Conservation (phyloP, 1,140 invertebrate species). For the Ceratina calcarata region DNA sequence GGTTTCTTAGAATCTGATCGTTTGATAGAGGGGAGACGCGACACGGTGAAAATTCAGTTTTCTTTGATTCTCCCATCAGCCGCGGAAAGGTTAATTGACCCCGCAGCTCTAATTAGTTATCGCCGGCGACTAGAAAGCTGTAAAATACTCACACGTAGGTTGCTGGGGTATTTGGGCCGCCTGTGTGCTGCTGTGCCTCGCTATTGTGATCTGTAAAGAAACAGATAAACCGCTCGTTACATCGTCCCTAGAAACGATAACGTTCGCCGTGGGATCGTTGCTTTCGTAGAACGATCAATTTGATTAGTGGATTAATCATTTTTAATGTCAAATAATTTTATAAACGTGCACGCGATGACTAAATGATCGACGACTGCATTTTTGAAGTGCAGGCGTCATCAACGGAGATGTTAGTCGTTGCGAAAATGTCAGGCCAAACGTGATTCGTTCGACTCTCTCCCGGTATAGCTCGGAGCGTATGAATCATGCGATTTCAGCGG, state of each 20-base stretch:
- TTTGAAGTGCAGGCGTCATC: slow-evolving; percentile 46
- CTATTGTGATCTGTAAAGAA: slow-evolving; percentile 75
- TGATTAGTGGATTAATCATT: too few species aligned
- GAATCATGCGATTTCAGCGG: slow-evolving; percentile 31
- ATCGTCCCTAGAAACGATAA: slow-evolving; percentile 23
- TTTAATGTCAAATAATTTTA: too few species aligned
- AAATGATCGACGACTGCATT: too few species aligned
- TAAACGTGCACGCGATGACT: too few species aligned
- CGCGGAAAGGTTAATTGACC: slow-evolving; percentile 27
- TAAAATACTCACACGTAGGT: slow-evolving; percentile 73
- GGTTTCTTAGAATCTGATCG: slow-evolving; percentile 40
- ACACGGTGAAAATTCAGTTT: not conserved
- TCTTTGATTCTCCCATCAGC: not conserved
- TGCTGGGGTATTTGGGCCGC: slow-evolving; percentile 75
- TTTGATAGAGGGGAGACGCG: too few species aligned
- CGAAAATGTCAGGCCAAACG: slow-evolving; percentile 69
- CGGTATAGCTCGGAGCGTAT: slow-evolving; percentile 7
- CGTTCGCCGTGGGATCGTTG: slow-evolving; percentile 48
- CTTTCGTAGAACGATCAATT: too few species aligned
- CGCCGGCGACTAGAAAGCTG: slow-evolving; percentile 66
- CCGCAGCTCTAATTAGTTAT: slow-evolving; percentile 58
- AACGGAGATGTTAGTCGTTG: slow-evolving; percentile 59
- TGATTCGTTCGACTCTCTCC: slow-evolving; percentile 38
- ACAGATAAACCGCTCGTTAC: slow-evolving; percentile 50
- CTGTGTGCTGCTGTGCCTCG: slow-evolving; percentile 71